Conservation (phyloP, 2,113 vertebrate species). For the Asarcornis scutulata region DNA sequence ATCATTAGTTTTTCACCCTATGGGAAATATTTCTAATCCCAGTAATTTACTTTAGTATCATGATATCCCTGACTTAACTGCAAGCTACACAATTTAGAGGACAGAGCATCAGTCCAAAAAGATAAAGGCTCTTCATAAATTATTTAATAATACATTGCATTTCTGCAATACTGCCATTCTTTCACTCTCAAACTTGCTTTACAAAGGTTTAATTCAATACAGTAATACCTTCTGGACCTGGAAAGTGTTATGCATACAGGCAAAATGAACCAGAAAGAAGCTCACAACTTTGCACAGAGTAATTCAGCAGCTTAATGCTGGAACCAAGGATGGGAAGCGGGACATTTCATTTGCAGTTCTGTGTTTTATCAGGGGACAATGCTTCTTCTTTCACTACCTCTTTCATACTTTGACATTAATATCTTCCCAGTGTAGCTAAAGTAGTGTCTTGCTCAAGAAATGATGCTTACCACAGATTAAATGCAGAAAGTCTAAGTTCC, state of each 20-base stretch:
- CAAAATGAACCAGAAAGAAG: background rate
- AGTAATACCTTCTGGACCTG: background rate
- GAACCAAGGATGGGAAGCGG: background rate
- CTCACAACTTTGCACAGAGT: background rate
- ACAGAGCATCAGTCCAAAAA: background rate
- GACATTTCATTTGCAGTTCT: background rate
- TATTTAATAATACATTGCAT: background rate
- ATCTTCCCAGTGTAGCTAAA: background rate
- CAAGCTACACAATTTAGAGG: background rate
- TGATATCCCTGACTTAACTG: background rate
- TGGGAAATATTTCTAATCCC: background rate
- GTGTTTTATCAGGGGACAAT: background rate
- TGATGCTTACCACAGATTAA: background rate
- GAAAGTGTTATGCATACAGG: rapidly evolving
- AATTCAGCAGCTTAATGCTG: background rate
- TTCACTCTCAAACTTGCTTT: background rate
- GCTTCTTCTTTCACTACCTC: conserved; percentile 5
- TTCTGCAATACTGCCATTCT: background rate
- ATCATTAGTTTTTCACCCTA: background rate
- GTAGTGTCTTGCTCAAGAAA: background rate
- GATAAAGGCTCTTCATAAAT: background rate
- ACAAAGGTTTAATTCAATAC: background rate
- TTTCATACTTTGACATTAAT: background rate
- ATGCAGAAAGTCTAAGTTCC: background rate
- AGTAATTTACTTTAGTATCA: background rate